Percentiles rank a stretch among this genome's conserved stretches.
phyloP scores from a whole-genome alignment of 2,888 invertebrate genomes.

The Volucella zonaria region DNA sequence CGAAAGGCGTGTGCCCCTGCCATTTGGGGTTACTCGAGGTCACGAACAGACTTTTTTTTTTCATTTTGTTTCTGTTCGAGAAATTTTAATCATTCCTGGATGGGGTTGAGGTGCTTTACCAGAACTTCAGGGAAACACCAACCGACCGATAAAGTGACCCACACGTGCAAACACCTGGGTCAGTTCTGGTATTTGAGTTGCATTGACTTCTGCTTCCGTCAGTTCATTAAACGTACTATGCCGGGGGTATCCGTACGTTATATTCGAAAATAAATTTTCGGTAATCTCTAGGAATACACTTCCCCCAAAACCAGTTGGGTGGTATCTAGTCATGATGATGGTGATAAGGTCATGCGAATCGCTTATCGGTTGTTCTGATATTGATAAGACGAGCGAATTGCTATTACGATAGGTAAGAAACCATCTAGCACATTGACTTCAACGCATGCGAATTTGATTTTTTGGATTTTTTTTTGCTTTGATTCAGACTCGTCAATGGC shows the following conservation, averaged over 20 bases:
- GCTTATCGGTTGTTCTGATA: slow-evolving; percentile 70
- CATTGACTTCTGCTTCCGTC: neutral
- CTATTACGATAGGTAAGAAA: slow-evolving; percentile 40
- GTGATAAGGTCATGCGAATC: slow-evolving; percentile 50
- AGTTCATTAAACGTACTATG: slow-evolving; percentile 38
- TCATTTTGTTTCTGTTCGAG: neutral
- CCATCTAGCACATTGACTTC: slow-evolving; percentile 61
- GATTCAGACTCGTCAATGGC: neutral
- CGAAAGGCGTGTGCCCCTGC: slow-evolving; percentile 47
- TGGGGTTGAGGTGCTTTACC: slow-evolving; percentile 32
- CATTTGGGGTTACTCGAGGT: slow-evolving; percentile 55
- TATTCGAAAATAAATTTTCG: slow-evolving; percentile 29
- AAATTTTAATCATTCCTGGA: slow-evolving; percentile 31
- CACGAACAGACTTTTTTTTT: neutral
- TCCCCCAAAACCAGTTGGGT: slow-evolving; percentile 13
- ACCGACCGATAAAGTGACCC: slow-evolving; percentile 51
- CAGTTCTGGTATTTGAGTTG: no score
- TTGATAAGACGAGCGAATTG: slow-evolving; percentile 27
- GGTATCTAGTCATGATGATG: slow-evolving; percentile 8
- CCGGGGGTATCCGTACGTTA: neutral
- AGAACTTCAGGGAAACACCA: neutral
- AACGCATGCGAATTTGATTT: neutral
- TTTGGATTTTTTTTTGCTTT: neutral
- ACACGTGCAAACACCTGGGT: no score
- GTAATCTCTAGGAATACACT: slow-evolving; percentile 53